Percentiles rank a stretch among this genome's conserved stretches.
Evolutionary conservation across 2,113 vertebrate species (phyloP).

Genomic region (Deroptyus accipitrinus): DNA sequence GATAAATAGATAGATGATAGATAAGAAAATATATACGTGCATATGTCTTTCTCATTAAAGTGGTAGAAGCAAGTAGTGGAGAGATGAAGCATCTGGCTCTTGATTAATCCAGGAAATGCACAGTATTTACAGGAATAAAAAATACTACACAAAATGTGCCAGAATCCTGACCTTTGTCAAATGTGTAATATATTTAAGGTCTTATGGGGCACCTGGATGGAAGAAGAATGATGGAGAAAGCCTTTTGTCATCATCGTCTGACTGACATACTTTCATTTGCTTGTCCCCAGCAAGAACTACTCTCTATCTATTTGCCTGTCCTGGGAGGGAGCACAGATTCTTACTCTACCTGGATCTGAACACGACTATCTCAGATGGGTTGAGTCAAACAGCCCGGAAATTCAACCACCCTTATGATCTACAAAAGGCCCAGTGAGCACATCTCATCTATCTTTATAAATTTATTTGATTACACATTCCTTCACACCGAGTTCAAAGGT

Average conservation of each 20-base stretch:
- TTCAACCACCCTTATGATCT: not conserved
- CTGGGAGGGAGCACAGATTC: not conserved
- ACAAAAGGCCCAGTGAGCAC: not conserved
- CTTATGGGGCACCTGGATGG: not conserved
- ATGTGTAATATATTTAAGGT: not conserved
- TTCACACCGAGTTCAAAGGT: not conserved
- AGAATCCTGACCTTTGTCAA: not conserved
- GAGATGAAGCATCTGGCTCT: not conserved
- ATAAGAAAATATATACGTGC: accelerated
- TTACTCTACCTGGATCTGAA: not conserved
- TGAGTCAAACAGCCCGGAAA: not conserved
- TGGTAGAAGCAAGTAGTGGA: not conserved
- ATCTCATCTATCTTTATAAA: not conserved
- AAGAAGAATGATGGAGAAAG: not conserved
- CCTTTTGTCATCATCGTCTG: not conserved
- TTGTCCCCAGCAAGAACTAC: not conserved
- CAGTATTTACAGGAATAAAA: not conserved
- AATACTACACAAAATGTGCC: not conserved
- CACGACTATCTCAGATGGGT: not conserved
- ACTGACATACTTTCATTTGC: not conserved
- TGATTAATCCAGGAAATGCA: not conserved
- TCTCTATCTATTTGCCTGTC: not conserved
- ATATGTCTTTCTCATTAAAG: not conserved
- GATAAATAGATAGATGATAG: not conserved
- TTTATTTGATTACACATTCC: not conserved